Evolutionary conservation across 2,113 vertebrate species (phyloP).

Genomic region (Gracilinanus agilis): DNA sequence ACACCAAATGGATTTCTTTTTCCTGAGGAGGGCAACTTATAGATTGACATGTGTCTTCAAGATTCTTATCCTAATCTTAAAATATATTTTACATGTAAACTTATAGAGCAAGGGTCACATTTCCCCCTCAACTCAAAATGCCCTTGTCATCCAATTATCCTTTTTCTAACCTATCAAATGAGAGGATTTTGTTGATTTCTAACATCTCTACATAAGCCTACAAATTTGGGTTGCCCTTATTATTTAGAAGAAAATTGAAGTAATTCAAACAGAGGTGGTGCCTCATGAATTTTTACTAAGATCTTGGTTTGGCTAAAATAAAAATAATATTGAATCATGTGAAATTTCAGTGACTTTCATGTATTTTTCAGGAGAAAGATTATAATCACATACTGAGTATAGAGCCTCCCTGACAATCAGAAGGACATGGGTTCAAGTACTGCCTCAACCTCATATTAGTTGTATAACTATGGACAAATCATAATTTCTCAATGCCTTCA

Average conservation of each 20-base stretch:
- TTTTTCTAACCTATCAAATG: not conserved
- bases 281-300: not conserved
- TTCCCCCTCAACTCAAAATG: not conserved
- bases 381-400: not conserved
- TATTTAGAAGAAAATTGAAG: not conserved
- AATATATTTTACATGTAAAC: not conserved
- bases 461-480: not conserved
- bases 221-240: not conserved
- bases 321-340: not conserved
- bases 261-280: not conserved
- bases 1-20: constrained; percentile 31
- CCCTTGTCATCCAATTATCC: not conserved
- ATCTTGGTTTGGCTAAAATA: not conserved
- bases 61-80: constrained; percentile 34
- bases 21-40: not conserved
- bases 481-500: not conserved
- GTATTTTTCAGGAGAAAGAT: not conserved
- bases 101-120: not conserved
- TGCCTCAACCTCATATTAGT: not conserved
- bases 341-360: not conserved
- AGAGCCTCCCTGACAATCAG: not conserved
- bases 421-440: not conserved
- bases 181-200: not conserved
- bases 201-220: not conserved
- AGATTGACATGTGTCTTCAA: constrained; percentile 26